Percentiles rank a stretch among this genome's conserved stretches.
Conservation (phyloP, 2,113 vertebrate species). For the Dasypus novemcinctus region DNA sequence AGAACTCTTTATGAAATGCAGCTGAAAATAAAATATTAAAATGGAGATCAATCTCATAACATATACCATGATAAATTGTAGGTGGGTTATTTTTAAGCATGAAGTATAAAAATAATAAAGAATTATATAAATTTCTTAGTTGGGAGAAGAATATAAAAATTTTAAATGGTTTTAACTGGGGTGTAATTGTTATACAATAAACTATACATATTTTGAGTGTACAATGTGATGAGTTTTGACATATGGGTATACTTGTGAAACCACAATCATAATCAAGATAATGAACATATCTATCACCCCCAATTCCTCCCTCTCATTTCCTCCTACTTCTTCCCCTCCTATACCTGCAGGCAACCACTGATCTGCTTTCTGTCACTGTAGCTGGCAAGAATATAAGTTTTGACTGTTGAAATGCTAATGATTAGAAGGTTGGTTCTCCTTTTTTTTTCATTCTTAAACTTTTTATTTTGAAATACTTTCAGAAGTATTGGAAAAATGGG, state of each 20-base stretch:
- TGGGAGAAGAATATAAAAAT: neutral
- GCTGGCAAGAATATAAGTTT: neutral
- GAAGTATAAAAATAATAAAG: neutral
- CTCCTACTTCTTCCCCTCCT: neutral
- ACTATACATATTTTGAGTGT: neutral
- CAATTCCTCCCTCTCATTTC: neutral
- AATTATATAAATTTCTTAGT: neutral
- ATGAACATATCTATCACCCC: neutral
- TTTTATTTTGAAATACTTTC: no score
- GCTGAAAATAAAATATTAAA: neutral
- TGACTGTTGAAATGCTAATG: neutral
- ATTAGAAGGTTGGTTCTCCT: neutral
- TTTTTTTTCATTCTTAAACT: no score
- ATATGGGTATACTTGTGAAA: neutral
- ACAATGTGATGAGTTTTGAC: neutral
- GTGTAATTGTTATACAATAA: neutral
- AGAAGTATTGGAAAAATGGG: no score
- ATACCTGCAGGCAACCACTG: neutral
- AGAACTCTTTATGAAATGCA: conserved; percentile 15
- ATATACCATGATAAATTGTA: neutral
- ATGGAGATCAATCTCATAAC: neutral
- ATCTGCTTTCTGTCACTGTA: neutral
- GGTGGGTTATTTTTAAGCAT: neutral
- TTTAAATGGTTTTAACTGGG: neutral
- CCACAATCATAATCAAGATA: neutral